Evolutionary conservation across 1,140 invertebrate genomes (phyloP), one percentile per base, ranked within the genome.

Genomic region (Eubasilissa regina): DNA sequence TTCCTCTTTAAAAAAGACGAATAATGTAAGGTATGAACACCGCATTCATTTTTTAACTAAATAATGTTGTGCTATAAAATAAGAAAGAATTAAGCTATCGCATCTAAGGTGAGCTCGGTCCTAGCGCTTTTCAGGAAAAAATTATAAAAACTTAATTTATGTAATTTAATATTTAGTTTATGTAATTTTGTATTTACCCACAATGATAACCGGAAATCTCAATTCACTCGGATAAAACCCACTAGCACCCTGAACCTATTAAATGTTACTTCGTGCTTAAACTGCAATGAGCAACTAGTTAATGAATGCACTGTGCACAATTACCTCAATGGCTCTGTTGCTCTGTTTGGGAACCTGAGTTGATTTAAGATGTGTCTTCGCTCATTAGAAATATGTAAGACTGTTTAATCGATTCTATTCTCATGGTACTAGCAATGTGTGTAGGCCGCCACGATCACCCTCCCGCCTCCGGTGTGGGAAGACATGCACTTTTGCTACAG

Each of bases 381-480:
- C 74, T 81, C 80, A 78, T 81, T 81, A 81, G 80, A 78, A 78
- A 56, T 68, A 55, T 75, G 80, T 75, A 43, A 70, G 75, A 62
- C 58, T 45, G 72, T 64, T 78, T 78, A 81, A 81, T 81, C 80
- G 76, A 76, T 78, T 56, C 76, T 19, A 53, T 81, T 81, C 80
- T 76, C 80, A 78, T 80, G 76, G 53, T 43, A 64, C 35, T 45
- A 44, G 60, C 15, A 51, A 25, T 43, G 12, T 58, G 77, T 79
- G 78, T 79, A 79, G 78, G 78, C 11, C 64, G 51, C 17, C 21
- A 11, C 51, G 43, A 62, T 35, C 60, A 74, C 70, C 70, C 70
- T 74, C 43, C 53, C 53, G 45, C 60, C 75, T 51, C 15, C 12
- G 3, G 48, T 64, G 78, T 79, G 78, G 78, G 78, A 73, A 19